A percentile compares a stretch with the other conserved stretches of the same genome.
These are phyloP conservation scores for Scaptomyza reducta DNA, from an alignment of 2,888 invertebrate species.

Conservation along the genomic window DNA sequence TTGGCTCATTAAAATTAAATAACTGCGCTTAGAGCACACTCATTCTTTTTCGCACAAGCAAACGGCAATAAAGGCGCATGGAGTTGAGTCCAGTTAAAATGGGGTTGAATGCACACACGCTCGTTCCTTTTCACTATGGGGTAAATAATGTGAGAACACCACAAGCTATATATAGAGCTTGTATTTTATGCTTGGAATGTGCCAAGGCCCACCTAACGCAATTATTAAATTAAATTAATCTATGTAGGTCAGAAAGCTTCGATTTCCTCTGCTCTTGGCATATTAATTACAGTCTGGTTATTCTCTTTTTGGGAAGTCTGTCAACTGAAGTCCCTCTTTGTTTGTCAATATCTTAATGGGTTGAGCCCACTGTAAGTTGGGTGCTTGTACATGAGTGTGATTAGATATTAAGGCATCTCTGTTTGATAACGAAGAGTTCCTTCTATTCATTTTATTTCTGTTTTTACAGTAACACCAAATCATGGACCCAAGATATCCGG, in stretches of 20 bases:
- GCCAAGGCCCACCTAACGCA: not conserved
- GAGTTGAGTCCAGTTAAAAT: not conserved
- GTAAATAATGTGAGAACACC: conserved; percentile 11
- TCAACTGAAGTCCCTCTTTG: no score
- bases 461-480: conserved; percentile 89
- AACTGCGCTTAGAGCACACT: conserved; percentile 47
- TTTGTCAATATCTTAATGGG: no score
- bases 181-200: not conserved
- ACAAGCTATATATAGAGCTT: conserved; percentile 29
- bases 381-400: no score
- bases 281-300: not conserved
- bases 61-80: not conserved
- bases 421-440: no score
- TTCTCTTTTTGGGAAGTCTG: not conserved
- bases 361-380: no score
- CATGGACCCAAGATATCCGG: conserved; percentile 92
- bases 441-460: not conserved
- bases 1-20: conserved; percentile 81
- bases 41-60: not conserved
- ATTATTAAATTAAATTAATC: conserved; percentile 20
- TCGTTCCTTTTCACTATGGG: conserved; percentile 13
- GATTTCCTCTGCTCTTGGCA: not conserved
- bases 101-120: conserved; percentile 16
- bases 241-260: conserved; percentile 13
- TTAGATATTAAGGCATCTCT: no score